Conservation (phyloP, 2,113 vertebrate species). For the Corvus cornix region DNA sequence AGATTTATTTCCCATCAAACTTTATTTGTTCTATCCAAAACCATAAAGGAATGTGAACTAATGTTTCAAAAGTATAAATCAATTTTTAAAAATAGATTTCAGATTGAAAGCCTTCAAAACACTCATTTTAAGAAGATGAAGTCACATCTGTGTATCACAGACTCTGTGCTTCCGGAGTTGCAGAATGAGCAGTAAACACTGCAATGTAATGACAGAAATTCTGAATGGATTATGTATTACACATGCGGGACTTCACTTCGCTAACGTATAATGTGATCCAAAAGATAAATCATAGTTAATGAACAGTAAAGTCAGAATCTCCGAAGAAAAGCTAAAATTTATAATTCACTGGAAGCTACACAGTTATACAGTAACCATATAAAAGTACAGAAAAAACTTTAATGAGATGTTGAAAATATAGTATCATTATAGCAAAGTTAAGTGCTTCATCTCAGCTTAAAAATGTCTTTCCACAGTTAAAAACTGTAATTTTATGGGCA, state of each 20-base stretch:
- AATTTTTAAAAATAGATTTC: background rate
- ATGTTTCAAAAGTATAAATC: background rate
- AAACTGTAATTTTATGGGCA: background rate
- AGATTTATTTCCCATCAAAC: background rate
- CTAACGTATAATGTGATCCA: background rate
- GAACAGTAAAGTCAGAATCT: background rate
- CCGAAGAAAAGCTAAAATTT: background rate
- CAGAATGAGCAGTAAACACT: background rate
- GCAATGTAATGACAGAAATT: background rate
- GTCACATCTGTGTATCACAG: background rate
- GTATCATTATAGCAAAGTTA: background rate
- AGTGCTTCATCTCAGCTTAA: background rate
- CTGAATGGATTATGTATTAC: background rate
- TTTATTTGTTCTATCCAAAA: background rate
- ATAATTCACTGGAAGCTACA: background rate
- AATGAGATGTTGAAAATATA: background rate
- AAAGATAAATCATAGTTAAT: background rate
- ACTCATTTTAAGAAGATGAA: background rate
- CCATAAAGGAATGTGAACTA: background rate
- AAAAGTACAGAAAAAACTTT: background rate
- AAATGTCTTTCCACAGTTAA: background rate
- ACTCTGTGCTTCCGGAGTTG: background rate
- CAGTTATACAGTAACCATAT: background rate
- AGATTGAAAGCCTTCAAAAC: background rate
- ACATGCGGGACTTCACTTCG: rapidly evolving